Conservation (phyloP, 2,888 invertebrate species). For the Cotesia congregata region DNA sequence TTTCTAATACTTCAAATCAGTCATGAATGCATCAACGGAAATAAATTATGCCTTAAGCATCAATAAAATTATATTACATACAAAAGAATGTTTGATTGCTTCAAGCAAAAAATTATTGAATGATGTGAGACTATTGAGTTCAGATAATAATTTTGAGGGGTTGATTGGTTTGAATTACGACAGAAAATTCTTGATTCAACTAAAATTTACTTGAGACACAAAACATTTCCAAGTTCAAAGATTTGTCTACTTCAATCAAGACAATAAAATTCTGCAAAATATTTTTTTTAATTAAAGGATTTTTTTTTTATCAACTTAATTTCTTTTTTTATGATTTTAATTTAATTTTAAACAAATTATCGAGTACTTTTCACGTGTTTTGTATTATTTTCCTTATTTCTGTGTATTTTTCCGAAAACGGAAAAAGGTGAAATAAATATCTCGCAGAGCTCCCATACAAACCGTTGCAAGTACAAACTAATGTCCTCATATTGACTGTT, state of each 20-base stretch:
- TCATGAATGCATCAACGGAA: no score
- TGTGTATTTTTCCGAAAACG: not conserved
- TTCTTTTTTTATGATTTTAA: not conserved
- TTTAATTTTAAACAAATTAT: not conserved
- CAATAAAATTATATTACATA: no score
- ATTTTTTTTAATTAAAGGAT: not conserved
- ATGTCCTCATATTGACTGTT: conserved; percentile 17
- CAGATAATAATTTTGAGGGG: not conserved
- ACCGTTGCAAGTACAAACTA: conserved; percentile 9
- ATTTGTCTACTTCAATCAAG: not conserved
- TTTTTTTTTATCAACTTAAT: not conserved
- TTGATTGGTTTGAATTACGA: not conserved
- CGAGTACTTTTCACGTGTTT: not conserved
- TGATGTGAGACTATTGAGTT: no score
- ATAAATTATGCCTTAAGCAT: no score
- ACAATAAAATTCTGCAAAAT: not conserved
- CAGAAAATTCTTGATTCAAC: conserved; percentile 1
- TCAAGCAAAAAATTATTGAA: not conserved
- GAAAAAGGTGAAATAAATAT: not conserved
- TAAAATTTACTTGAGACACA: not conserved
- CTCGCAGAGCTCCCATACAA: not conserved
- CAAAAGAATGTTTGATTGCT: no score
- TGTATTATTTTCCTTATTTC: not conserved
- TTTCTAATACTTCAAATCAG: no score
- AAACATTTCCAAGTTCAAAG: not conserved